Base-by-base conservation (phyloP, 2,797 vertebrate species). In the Malacoctenus gilli region DNA sequence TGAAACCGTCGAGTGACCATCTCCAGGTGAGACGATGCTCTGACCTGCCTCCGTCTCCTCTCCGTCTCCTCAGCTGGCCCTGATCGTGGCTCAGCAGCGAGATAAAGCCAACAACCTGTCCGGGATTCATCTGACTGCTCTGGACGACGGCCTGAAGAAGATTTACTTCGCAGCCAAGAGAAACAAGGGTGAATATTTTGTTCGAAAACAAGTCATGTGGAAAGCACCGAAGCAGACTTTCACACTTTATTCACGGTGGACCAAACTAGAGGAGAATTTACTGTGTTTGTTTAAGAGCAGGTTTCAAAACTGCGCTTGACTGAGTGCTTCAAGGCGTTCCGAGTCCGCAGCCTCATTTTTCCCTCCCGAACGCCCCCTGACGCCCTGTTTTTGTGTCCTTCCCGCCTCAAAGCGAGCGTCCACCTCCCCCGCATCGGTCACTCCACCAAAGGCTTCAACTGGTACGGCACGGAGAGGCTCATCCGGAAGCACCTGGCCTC, bases 371-470 rank as follows among this genome's bases (percentile, higher is more conserved):
- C n/a, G n/a, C n/a, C n/a, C n/a, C n/a, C n/a, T 23, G 4, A 23
- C 22, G 4, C 22, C 8, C 22, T 4, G 3, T n/a, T 49, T 50
- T 2, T 52, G 6, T 41, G 5, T 40, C 1, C 48, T 56, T 77
- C 41, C 36, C 49, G 47, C 44, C 19, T 51, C 71, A 62, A 75
- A 97, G 96, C 94, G 14, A 93, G 95, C 4, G 94, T 98, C 35
- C 96, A 98, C 74, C 93, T 98, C 43, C 96, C 96, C 48, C 93
- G 95, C 7, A 95, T 98, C 0, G 95, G 95, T 5, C 91, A 98
- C 28, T 82, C 95, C 59, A 96, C 95, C 1, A 93, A 86, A 87
- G 93, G 84, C 40, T 98, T 98, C 86, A 97, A 97, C 90, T 98
- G 96, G 95, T 98, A 98, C 0, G 94, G 95, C 49, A 97, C 95